These are phyloP conservation scores for Phalacrocorax aristotelis DNA, from an alignment of 2,113 vertebrate species.

Conservation along the genomic window DNA sequence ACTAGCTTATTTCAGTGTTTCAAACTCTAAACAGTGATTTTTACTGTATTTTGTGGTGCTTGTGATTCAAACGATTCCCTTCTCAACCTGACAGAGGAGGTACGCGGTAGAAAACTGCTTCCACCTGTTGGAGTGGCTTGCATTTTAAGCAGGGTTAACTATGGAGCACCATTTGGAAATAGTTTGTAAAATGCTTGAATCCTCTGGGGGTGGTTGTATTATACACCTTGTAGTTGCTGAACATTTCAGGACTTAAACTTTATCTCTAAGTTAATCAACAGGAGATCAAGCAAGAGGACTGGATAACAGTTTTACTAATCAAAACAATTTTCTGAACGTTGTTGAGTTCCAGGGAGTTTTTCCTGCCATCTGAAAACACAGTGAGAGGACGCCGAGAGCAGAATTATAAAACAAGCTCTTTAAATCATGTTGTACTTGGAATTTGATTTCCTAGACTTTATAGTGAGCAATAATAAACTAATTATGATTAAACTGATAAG, in stretches of 20 bases:
- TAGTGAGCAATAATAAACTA: conserved; percentile 62
- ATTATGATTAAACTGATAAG: conserved; percentile 64
- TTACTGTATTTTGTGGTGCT: background rate
- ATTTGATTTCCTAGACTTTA: conserved; percentile 60
- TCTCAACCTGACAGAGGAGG: conserved; percentile 51
- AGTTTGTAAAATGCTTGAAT: conserved; percentile 68
- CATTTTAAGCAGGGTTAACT: conserved; percentile 71
- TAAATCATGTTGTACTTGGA: conserved; percentile 51
- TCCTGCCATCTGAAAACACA: conserved; percentile 37
- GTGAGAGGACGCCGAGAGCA: background rate
- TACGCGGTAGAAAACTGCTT: conserved; percentile 61
- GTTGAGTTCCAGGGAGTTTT: conserved; percentile 45
- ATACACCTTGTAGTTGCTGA: conserved; percentile 62
- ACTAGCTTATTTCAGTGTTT: conserved; percentile 14
- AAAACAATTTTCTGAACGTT: conserved; percentile 69
- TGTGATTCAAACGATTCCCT: conserved; percentile 31
- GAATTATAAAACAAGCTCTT: conserved; percentile 36
- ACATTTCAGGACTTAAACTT: conserved; percentile 64
- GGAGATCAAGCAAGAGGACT: conserved; percentile 60
- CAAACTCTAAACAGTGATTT: conserved; percentile 3
- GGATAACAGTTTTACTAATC: conserved; percentile 66
- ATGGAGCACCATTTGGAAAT: conserved; percentile 75
- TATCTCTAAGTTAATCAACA: conserved; percentile 69
- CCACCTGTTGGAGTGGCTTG: conserved; percentile 67
- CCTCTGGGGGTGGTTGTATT: conserved; percentile 37